Base-by-base conservation (phyloP, 1,140 invertebrate genomes). In the Euglossa dilemma region DNA sequence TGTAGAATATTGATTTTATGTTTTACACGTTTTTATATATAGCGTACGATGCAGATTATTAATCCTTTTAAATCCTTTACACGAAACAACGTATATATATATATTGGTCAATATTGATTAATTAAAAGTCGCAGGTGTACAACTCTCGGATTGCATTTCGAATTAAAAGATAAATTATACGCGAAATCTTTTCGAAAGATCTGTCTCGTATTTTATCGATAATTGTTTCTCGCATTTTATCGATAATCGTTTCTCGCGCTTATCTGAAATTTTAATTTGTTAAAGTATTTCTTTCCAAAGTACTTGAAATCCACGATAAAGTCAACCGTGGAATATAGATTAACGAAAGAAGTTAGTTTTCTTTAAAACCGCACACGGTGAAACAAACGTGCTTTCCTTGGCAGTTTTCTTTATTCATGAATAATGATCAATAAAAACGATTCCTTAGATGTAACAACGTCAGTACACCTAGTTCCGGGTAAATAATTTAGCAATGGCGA, bases 341-440 rank as follows among this genome's bases (percentile, higher is more conserved):
- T 12, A 28, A 11, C 16, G 63, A 66, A 23, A 64, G 18, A 43
- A 64, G 20, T 5, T 14, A 43, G 14, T 12, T 43, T 56, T n/a
- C 18, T 36, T 7, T n/a, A 64, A 52, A 36, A 45, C 14, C 6
- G n/a, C 2, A 66, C 23, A 11, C 36, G 6, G 9, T 6, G 18
- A 45, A 61, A 45, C 16, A 18, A 56, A 7, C 36, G 25, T 76
- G n/a, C n/a, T 12, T 36, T 36, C 36, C 54, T 20, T 25, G 50
- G n/a, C 18, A 20, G 20, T 12, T 67, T 82, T 25, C 20, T 52
- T 82, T 76, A 69, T 82, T 76, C 63, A 59, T 74, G 36, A 36
- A 18, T 6, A 54, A 67, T 64, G n/a, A 82, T 82, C 80, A 25
- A 82, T 82, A 76, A 45, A 74, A 64, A 23, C 43, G 43, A 57